Evolutionary conservation across 2,888 invertebrate species (phyloP).

Genomic region (Drosophila cracens): DNA sequence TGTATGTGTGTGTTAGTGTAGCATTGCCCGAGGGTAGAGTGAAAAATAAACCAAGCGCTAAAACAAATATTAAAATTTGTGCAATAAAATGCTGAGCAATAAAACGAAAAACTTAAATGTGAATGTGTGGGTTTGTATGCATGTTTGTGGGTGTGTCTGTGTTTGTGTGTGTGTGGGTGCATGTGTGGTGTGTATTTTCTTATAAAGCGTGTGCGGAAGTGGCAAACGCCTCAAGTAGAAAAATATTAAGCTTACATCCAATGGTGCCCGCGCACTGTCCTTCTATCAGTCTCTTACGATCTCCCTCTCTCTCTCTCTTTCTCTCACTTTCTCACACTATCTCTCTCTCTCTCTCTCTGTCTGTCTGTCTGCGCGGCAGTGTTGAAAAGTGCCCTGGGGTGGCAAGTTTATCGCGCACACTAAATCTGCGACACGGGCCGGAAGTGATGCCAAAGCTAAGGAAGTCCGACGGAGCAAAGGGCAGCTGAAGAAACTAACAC

Average conservation of each 20-base stretch:
- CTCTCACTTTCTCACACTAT: not conserved
- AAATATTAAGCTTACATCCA: constrained; percentile 51
- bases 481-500: constrained; percentile 46
- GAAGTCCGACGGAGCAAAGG: constrained; percentile 24
- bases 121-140: not conserved
- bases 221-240: constrained; percentile 69
- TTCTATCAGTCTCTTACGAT: constrained; percentile 5
- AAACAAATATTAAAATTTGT: constrained; percentile 78
- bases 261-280: constrained; percentile 11
- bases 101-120: constrained; percentile 56
- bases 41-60: constrained; percentile 63
- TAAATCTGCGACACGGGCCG: constrained; percentile 63
- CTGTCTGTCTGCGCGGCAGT: constrained; percentile 32
- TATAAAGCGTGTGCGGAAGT: constrained; percentile 64
- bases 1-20: constrained; percentile 9
- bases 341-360: not conserved
- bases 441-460: constrained; percentile 49
- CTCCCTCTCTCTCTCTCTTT: not conserved
- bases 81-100: constrained; percentile 67
- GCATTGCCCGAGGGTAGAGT: constrained; percentile 43
- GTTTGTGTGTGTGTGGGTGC: constrained; percentile 8
- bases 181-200: constrained; percentile 50
- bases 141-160: constrained; percentile 7
- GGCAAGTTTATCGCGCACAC: constrained; percentile 68
- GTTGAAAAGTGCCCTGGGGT: constrained; percentile 62